Percentiles rank a stretch among this genome's conserved stretches.
Evolutionary conservation across 2,113 vertebrate species (phyloP).

Genomic region (Chaetorhynchus papuensis): DNA sequence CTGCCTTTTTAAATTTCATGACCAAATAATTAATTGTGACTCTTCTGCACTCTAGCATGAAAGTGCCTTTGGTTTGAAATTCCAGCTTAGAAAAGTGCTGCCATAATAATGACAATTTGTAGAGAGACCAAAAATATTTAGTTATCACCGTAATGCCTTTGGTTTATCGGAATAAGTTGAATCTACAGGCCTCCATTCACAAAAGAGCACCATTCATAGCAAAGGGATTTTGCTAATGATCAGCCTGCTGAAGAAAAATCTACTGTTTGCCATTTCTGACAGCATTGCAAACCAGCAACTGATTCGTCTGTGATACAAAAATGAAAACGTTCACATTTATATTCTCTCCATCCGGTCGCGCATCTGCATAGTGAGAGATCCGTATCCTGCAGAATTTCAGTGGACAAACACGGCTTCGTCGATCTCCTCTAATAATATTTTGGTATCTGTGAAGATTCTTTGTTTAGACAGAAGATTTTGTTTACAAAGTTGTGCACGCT

Average conservation of each 20-base stretch:
- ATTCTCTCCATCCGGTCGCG: conserved; percentile 17
- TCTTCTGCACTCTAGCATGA: conserved; percentile 90
- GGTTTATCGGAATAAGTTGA: conserved; percentile 76
- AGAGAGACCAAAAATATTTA: conserved; percentile 91
- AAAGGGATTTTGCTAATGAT: conserved; percentile 46
- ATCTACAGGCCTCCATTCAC: conserved; percentile 74
- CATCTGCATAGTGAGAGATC: not conserved
- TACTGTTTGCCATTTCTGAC: conserved; percentile 43
- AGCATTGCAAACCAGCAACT: conserved; percentile 41
- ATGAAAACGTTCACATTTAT: not conserved
- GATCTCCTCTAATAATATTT: not conserved
- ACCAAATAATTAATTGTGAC: conserved; percentile 88
- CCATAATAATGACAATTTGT: conserved; percentile 82
- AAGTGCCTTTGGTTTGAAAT: conserved; percentile 98
- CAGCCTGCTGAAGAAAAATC: conserved; percentile 52
- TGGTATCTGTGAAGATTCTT: conserved; percentile 46
- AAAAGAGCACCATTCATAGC: conserved; percentile 50
- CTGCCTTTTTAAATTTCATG: conserved; percentile 87
- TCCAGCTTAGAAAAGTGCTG: conserved; percentile 91
- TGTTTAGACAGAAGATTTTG: conserved; percentile 33
- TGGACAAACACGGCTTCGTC: conserved; percentile 32
- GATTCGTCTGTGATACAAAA: conserved; percentile 2
- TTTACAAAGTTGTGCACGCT: conserved; percentile 43
- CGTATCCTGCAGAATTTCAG: not conserved
- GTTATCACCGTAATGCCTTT: conserved; percentile 98